These are phyloP conservation scores for Shinisaurus crocodilurus DNA, from an alignment of 2,113 vertebrate genomes.

Conservation along the genomic window DNA sequence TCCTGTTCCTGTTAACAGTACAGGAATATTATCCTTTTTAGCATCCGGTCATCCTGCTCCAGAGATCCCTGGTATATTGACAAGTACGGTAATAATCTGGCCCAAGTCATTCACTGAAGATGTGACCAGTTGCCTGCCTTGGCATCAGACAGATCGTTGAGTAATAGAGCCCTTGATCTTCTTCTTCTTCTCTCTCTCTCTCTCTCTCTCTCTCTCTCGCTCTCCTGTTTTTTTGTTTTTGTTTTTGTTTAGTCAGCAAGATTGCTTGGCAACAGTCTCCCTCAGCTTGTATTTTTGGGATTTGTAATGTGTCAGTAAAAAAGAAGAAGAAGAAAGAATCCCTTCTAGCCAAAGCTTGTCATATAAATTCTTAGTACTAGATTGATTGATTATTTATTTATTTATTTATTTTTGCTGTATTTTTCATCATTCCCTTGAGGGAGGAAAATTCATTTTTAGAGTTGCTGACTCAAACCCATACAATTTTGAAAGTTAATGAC, in stretches of 20 bases:
- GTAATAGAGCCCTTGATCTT: constrained; percentile 13
- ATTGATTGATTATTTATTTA: constrained; percentile 2
- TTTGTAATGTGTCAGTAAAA: constrained; percentile 15
- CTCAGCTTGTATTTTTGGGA: not conserved
- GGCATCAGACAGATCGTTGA: not conserved
- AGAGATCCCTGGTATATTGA: not conserved
- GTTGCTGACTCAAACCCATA: constrained; percentile 44
- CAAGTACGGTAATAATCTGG: not conserved
- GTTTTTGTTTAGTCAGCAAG: not conserved
- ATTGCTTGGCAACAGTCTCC: constrained; percentile 2
- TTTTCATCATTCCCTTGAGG: constrained; percentile 25
- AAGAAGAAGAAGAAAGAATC: not conserved
- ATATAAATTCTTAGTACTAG: not conserved
- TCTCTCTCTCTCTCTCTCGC: too few species aligned
- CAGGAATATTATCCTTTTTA: not conserved
- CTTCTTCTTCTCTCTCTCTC: not conserved
- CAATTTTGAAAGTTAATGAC: constrained; percentile 44
- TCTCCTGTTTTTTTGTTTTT: too few species aligned
- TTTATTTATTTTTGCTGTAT: not conserved
- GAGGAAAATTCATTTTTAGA: constrained; percentile 18
- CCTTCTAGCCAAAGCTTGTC: constrained; percentile 30
- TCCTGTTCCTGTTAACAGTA: too few species aligned
- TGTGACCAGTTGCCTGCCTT: not conserved
- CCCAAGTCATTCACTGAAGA: not conserved
- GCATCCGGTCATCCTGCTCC: not conserved